phyloP scores from a whole-genome alignment of 2,888 invertebrate genomes.

The Troglohyphantes excavatus region DNA sequence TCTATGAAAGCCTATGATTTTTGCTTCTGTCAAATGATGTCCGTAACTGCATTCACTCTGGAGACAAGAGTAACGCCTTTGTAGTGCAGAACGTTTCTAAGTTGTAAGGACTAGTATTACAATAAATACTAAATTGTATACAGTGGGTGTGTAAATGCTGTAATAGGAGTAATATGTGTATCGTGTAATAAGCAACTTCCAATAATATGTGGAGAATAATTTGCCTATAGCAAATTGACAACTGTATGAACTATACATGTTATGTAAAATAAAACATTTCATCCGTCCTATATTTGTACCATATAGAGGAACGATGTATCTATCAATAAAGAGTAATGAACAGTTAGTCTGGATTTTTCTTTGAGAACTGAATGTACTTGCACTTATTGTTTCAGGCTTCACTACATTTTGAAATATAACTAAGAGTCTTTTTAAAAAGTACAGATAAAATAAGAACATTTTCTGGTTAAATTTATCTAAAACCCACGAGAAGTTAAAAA shows the following conservation, averaged over 20 bases:
- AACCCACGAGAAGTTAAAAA: too few species aligned
- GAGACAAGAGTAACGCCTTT: background rate
- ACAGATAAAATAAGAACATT: too few species aligned
- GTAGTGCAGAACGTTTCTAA: background rate
- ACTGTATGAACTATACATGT: background rate
- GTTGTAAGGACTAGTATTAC: background rate
- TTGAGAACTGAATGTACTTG: too few species aligned
- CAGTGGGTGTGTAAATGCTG: background rate
- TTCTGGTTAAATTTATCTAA: too few species aligned
- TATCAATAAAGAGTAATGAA: constrained; percentile 55
- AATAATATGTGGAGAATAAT: background rate
- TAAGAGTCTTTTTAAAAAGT: too few species aligned
- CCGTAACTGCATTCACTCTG: background rate
- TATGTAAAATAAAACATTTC: constrained; percentile 24
- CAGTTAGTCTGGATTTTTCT: too few species aligned
- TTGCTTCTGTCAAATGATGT: too few species aligned
- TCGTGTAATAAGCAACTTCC: background rate
- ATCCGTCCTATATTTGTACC: constrained; percentile 75
- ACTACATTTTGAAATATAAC: too few species aligned
- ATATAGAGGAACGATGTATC: constrained; percentile 49
- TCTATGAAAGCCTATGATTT: too few species aligned
- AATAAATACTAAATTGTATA: background rate
- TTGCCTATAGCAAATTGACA: background rate
- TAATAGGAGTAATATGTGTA: background rate
- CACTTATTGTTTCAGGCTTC: too few species aligned